Evolutionary conservation across 2,797 vertebrate species (phyloP).

Genomic region (Podargus strigoides): DNA sequence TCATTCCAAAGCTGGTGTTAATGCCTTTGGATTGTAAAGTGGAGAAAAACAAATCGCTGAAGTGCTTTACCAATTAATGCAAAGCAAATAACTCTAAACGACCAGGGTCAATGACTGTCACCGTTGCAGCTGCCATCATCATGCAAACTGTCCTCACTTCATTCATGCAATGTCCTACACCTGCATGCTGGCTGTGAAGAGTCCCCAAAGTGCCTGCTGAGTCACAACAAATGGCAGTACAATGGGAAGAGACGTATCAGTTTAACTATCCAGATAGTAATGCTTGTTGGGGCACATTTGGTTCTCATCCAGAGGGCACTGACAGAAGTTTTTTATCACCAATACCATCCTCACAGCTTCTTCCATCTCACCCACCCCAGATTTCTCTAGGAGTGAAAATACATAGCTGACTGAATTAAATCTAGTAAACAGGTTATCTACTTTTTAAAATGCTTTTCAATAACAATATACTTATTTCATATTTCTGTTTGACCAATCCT

Average conservation of each 20-base stretch:
- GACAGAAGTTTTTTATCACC: neutral
- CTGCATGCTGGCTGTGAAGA: constrained; percentile 11
- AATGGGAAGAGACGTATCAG: neutral
- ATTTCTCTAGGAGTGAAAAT: neutral
- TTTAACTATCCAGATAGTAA: neutral
- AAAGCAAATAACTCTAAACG: constrained; percentile 46
- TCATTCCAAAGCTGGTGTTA: constrained; percentile 28
- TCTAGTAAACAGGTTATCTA: neutral
- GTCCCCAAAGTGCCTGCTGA: constrained; percentile 15
- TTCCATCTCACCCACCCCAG: neutral
- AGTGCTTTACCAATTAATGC: constrained; percentile 44
- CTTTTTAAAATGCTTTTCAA: neutral
- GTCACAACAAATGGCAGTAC: constrained; percentile 10
- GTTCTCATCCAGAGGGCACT: neutral
- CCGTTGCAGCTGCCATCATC: constrained; percentile 42
- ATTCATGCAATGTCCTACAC: constrained; percentile 34
- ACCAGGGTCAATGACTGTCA: constrained; percentile 44
- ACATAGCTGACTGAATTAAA: neutral
- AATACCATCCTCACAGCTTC: neutral
- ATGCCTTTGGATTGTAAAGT: constrained; percentile 23
- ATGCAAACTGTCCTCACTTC: constrained; percentile 14
- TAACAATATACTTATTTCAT: neutral
- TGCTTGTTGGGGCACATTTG: neutral
- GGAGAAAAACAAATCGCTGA: constrained; percentile 49
- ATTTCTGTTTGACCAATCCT: constrained; percentile 2